phyloP scores from a whole-genome alignment of 2,888 invertebrate species.

The Epirrita christyi region DNA sequence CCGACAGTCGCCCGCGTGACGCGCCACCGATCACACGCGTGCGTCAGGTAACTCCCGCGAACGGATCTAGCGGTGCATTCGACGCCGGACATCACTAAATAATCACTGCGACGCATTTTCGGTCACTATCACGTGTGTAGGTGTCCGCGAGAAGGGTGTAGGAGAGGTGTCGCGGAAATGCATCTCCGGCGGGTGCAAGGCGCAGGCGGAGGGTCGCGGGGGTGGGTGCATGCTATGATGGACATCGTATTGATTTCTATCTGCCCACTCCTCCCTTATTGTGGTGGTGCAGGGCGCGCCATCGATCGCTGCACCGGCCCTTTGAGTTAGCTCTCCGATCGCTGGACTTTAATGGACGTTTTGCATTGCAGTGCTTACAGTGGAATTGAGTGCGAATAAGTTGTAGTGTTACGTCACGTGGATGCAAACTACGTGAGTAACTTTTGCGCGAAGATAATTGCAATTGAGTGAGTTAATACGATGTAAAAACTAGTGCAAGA shows the following conservation, averaged over 20 bases:
- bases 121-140: slow-evolving; percentile 40
- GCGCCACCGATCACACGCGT: slow-evolving; percentile 72
- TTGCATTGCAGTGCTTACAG: slow-evolving; percentile 56
- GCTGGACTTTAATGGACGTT: slow-evolving; percentile 54
- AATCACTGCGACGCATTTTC: slow-evolving; percentile 52
- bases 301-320: slow-evolving; percentile 80
- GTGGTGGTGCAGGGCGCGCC: slow-evolving; percentile 80
- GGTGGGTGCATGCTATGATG: slow-evolving; percentile 87
- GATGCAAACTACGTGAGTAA: slow-evolving; percentile 53
- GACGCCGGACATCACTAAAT: slow-evolving; percentile 68
- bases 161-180: slow-evolving; percentile 70
- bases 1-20: slow-evolving; percentile 82
- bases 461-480: slow-evolving; percentile 33
- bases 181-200: slow-evolving; percentile 78
- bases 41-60: slow-evolving; percentile 66
- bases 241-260: slow-evolving; percentile 86
- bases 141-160: slow-evolving; percentile 60
- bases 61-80: slow-evolving; percentile 77
- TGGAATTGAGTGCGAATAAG: slow-evolving; percentile 54
- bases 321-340: slow-evolving; percentile 66
- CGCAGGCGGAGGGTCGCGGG: slow-evolving; percentile 84
- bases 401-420: slow-evolving; percentile 64
- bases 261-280: slow-evolving; percentile 83
- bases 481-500: slow-evolving; percentile 29
- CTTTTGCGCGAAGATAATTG: slow-evolving; percentile 34